Base-by-base conservation (phyloP, 2,797 vertebrate species). In the Crax fasciolata region DNA sequence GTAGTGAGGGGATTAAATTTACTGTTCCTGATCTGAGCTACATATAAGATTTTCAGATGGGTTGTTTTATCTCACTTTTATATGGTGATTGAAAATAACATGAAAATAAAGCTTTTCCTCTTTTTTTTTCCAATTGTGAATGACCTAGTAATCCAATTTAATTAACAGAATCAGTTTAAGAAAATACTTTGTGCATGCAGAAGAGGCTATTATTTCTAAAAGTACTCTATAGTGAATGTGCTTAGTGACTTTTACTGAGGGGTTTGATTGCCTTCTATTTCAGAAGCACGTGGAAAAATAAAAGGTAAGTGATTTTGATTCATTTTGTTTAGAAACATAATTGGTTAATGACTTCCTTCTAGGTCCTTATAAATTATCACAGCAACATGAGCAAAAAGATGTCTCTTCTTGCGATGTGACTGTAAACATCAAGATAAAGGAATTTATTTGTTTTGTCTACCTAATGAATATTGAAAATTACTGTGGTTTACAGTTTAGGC, bases 171-270 rank as follows among this genome's bases (percentile, higher is more conserved):
- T 57, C 79, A 67, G 74, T 4, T 52, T 15, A 78, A 38, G 6
- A 81, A 77, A 79, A 82, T 49, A 32, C 32, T 23, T 38, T 38
- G 3, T 0, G 1, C 18, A 24, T 28, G 11, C 3, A 85, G 6
- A 28, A 71, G 23, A 71, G 21, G 8, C 10, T 63, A 32, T 3
- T 76, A 8, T 39, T 83, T 79, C 61, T 76, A 18, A 52, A 3
- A 14, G 11, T 10, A 21, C 3, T 55, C 21, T 38, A 38, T 1
- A 62, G 19, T 2, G 1, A 35, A 77, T 18, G 3, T 57, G 4
- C 13, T 55, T 51, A 62, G 15, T 30, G 5, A 27, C 20, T 48
- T 61, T 75, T 67, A 58, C 19, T 10, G 4, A 48, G 8, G 6
- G 5, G 3, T 19, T 80, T 46, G 25, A 43, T 49, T 39, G 15